These are phyloP conservation scores for Globodera ellingtonae DNA, from an alignment of 1,140 invertebrate genomes.

Conservation along the genomic window DNA sequence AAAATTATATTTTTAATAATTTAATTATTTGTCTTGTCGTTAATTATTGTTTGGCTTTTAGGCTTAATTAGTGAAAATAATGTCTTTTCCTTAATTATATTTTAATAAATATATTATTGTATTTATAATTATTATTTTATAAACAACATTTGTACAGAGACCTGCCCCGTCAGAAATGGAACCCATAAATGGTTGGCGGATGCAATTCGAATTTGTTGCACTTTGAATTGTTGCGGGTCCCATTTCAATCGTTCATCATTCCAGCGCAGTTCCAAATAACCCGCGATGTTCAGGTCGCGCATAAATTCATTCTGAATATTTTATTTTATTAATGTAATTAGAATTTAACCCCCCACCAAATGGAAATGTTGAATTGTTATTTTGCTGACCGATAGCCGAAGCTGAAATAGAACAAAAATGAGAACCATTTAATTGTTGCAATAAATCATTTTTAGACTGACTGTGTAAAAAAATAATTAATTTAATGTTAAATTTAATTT, in stretches of 20 bases:
- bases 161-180: slow-evolving; percentile 53
- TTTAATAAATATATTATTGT: too few relatives aligned
- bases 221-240: slow-evolving; percentile 58
- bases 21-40: too few relatives aligned
- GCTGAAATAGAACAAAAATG: slow-evolving; percentile 9
- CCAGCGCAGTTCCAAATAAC: slow-evolving; percentile 61
- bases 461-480: neutral
- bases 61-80: too few relatives aligned
- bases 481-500: slow-evolving; percentile 4
- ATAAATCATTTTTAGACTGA: neutral
- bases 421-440: neutral
- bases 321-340: neutral
- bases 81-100: too few relatives aligned
- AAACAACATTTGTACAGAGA: neutral
- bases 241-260: slow-evolving; percentile 55
- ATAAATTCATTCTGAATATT: slow-evolving; percentile 60
- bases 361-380: slow-evolving; percentile 63
- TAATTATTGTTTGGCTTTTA: too few relatives aligned
- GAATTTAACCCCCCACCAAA: slow-evolving; percentile 42
- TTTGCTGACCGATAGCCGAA: slow-evolving; percentile 51
- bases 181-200: slow-evolving; percentile 58
- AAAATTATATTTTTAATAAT: too few relatives aligned
- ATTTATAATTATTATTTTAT: too few relatives aligned
- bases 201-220: slow-evolving; percentile 57
- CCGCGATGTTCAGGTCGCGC: slow-evolving; percentile 60